Base-by-base conservation (phyloP, 92 coral and sea anemone species). In the Pocillopora meandrina region DNA sequence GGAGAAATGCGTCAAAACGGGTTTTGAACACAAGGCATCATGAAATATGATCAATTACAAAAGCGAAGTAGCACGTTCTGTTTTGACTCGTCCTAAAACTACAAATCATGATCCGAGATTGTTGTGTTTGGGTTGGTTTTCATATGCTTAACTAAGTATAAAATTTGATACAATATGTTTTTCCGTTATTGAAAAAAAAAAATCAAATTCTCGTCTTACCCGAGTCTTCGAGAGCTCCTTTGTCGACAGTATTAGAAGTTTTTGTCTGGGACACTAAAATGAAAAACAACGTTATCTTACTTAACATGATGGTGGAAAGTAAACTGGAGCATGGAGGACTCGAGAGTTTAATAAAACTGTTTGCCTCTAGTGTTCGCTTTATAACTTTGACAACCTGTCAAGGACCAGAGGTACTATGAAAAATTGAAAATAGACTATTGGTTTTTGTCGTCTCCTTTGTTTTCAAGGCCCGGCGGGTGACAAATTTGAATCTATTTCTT, bases 371-470 rank as follows among this genome's bases (percentile, higher is more conserved):
- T 55, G 12, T 11, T 6, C 56, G 36, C 68, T 69, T 68, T 49
- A n/a, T 7, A 5, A 9, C n/a, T 15, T 12, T 69, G 75, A 70
- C 70, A 81, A 20, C 68, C 67, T 81, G 77, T 59, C 70, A 34
- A 17, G 74, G 52, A 7, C 9, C 66, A 36, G 85, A 56, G 64
- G 47, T 70, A 71, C 85, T 34, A 36, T 34, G 20, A 49, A 56
- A 23, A 21, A 65, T 56, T 71, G 70, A 81, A 81, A 81, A 70
- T 60, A 81, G 58, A 71, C 85, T 57, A 81, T 71, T 59, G 20
- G 55, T 35, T 59, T 35, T 60, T 71, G 34, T 81, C 55, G 16
- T 59, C 36, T 70, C 55, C 19, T 17, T 4, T 35, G 26, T 63
- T 47, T 20, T 15, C 13, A 16, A 19, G 16, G 20, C 82, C n/a